Base-by-base conservation (phyloP, 92 coral and sea anemone genomes). In the Epizoanthus scotinus region DNA sequence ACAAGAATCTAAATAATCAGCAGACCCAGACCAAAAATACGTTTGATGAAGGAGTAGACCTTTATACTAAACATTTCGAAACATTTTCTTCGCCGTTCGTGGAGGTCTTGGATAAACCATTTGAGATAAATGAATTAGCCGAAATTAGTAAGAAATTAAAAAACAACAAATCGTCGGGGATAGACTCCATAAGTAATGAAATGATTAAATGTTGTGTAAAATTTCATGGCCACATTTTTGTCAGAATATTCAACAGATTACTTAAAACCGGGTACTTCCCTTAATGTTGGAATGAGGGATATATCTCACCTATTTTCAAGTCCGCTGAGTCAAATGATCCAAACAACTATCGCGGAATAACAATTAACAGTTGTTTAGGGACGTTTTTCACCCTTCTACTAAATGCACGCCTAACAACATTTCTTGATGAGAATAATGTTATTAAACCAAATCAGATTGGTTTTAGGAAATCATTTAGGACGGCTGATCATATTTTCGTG, bases 401-500 rank as follows among this genome's bases (percentile, higher is more conserved):
- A 63, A 57, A 80, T 36, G 40, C 22, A 24, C 71, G 47, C 12
- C 13, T 22, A 40, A 38, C 40, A 55, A 34, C 3, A 0, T 34
- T 34, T 6, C 4, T 53, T 12, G 26, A 73, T 5, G 8, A 1
- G 18, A 80, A 53, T 67, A 67, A 53, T 8, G 57, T 80, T 22
- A 66, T 64, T 19, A 80, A 80, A 36, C 71, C 36, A 67, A 31
- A 63, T 21, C 84, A 80, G 36, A 66, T 80, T 31, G 84, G 84
- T 1, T 66, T 83, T 53, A 26, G 81, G 70, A 55, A 83, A 71
- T 61, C 44, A 26, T 72, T 18, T 72, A 83, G 82, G 44, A 83
- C 86, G 26, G 62, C 86, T 3, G 75, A 79, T 62, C 84, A 69
- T 42, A 69, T 82, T 53, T 59, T 82, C 55, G 54, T 82, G 17